A percentile compares a stretch with the other conserved stretches of the same genome.
phyloP scores from a whole-genome alignment of 2,888 invertebrate species.

The Dynastes tityus region DNA sequence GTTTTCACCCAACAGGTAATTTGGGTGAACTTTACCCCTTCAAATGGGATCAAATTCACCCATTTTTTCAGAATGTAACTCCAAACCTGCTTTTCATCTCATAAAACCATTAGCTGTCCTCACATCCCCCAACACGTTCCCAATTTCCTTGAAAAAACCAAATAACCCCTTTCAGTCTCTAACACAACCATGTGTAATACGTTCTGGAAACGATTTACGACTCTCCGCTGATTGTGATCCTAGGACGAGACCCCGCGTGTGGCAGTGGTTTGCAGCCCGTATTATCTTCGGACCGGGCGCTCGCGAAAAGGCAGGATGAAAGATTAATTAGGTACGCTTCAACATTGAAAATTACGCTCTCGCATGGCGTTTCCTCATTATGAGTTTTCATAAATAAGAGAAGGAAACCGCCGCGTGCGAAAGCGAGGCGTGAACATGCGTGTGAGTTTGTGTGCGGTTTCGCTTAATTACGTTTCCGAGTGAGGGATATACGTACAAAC shows the following conservation, averaged over 20 bases:
- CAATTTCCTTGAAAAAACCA: not conserved
- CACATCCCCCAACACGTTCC: no score
- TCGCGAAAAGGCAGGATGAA: slow-evolving; percentile 11
- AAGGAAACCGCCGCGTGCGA: slow-evolving; percentile 2
- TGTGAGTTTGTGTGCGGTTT: slow-evolving; percentile 2
- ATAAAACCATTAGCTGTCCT: no score
- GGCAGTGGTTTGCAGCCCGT: not conserved
- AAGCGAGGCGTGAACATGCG: slow-evolving; percentile 9
- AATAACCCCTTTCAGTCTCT: not conserved
- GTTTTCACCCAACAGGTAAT: no score
- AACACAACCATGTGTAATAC: not conserved
- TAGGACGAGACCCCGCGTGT: not conserved
- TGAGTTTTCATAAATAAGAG: slow-evolving; percentile 39
- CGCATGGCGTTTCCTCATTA: slow-evolving; percentile 29
- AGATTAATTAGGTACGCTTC: slow-evolving; percentile 23
- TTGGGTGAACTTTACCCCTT: no score
- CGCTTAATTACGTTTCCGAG: slow-evolving; percentile 11
- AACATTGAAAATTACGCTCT: slow-evolving; percentile 31
- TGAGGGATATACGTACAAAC: not conserved
- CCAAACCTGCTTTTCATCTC: no score
- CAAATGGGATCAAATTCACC: no score
- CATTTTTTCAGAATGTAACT: no score
- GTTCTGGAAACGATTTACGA: not conserved
- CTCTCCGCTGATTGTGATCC: not conserved
- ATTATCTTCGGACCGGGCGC: slow-evolving; percentile 14